Conservation (phyloP, 2,888 invertebrate genomes). For the Drosophila percnosoma region DNA sequence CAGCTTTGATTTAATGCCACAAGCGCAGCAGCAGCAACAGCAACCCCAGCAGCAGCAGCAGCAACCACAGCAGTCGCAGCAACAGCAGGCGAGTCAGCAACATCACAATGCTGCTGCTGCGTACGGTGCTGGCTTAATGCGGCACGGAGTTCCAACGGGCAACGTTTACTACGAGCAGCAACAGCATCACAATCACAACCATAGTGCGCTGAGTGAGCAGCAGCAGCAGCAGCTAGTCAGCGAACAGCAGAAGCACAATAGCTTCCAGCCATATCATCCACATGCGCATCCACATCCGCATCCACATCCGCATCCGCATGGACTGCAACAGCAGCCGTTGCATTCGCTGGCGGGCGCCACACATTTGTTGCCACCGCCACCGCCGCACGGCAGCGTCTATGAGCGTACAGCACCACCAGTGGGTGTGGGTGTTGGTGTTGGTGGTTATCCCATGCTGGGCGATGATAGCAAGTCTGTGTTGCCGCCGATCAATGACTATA, state of each 20-base stretch:
- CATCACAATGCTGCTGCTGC: constrained; percentile 59
- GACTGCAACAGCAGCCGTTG: constrained; percentile 60
- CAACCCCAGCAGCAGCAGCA: constrained; percentile 71
- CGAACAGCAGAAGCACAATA: constrained; percentile 83
- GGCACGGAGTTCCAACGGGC: constrained; percentile 67
- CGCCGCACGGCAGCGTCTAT: constrained; percentile 78
- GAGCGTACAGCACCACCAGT: constrained; percentile 70
- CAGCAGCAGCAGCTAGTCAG: constrained; percentile 55
- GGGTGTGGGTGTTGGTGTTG: constrained; percentile 62
- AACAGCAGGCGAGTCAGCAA: constrained; percentile 53
- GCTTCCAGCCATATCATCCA: constrained; percentile 83
- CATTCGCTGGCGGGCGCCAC: constrained; percentile 68
- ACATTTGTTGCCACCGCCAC: constrained; percentile 77
- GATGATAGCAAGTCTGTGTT: constrained; percentile 83
- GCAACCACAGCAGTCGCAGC: constrained; percentile 46
- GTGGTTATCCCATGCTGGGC: constrained; percentile 75
- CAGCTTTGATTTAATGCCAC: constrained; percentile 83
- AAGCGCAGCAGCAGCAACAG: constrained; percentile 69
- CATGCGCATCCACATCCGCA: constrained; percentile 69
- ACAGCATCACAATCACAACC: constrained; percentile 68
- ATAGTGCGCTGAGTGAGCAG: constrained; percentile 66
- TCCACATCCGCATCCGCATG: constrained; percentile 51
- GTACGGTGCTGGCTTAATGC: constrained; percentile 78
- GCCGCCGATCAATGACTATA: constrained; percentile 84
- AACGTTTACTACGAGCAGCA: constrained; percentile 75